Evolutionary conservation across 2,888 invertebrate species (phyloP).

Genomic region (Euclidia mi): DNA sequence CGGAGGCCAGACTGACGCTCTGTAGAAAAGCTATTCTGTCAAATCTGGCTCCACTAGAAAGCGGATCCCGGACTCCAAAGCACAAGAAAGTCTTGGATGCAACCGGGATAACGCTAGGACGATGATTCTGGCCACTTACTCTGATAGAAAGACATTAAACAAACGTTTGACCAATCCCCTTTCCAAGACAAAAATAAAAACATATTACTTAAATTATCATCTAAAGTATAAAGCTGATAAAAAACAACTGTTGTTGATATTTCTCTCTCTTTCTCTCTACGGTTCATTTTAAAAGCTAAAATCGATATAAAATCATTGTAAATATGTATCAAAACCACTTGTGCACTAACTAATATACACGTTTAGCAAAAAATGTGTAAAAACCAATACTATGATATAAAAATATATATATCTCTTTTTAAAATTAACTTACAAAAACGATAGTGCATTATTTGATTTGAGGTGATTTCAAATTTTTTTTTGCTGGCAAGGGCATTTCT

Average conservation of each 20-base stretch:
- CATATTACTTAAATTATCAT: conserved; percentile 25
- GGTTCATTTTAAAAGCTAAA: conserved; percentile 52
- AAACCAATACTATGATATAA: conserved; percentile 78
- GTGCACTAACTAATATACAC: conserved; percentile 62
- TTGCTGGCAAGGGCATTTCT: background rate
- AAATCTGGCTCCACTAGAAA: too few relatives aligned
- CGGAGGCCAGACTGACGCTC: too few relatives aligned
- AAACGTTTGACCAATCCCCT: too few relatives aligned
- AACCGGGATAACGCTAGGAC: too few relatives aligned
- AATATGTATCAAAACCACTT: conserved; percentile 64
- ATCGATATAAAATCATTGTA: conserved; percentile 72
- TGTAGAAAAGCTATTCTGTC: too few relatives aligned
- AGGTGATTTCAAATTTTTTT: conserved; percentile 7
- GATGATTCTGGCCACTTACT: too few relatives aligned
- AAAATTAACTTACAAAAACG: conserved; percentile 55
- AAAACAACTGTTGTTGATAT: conserved; percentile 46
- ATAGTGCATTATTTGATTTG: conserved; percentile 28
- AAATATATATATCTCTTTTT: conserved; percentile 75
- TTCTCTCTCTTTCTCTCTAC: conserved; percentile 42
- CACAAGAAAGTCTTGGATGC: too few relatives aligned
- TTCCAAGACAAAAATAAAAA: background rate
- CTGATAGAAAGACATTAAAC: too few relatives aligned
- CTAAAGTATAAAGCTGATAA: conserved; percentile 47
- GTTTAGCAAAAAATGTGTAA: conserved; percentile 76
- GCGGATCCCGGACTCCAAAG: too few relatives aligned